Conservation (phyloP, 2,113 vertebrate species). For the Oryzias celebensis region DNA sequence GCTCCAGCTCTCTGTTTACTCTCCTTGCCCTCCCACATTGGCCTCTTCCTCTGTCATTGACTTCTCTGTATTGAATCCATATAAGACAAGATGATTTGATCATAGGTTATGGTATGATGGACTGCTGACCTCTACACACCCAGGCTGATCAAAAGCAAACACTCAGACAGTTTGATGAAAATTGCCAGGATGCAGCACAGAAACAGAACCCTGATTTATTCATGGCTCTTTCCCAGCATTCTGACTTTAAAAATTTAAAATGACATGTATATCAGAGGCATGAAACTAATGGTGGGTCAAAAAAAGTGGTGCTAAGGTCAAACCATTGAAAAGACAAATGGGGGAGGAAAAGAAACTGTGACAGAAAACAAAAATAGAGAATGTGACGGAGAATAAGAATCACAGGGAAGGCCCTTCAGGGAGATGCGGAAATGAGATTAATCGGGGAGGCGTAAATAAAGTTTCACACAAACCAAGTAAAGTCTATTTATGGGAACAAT, state of each 20-base stretch:
- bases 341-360: slow-evolving; percentile 11
- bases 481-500: slow-evolving; percentile 63
- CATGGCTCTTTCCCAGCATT: too few relatives aligned
- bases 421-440: slow-evolving; percentile 55
- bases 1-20: neutral
- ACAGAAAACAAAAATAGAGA: slow-evolving; percentile 34
- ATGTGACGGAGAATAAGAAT: slow-evolving; percentile 18
- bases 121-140: neutral
- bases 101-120: slow-evolving; percentile 9
- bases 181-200: too few relatives aligned
- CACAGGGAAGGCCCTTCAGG: slow-evolving; percentile 32
- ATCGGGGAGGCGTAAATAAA: slow-evolving; percentile 48
- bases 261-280: too few relatives aligned
- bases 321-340: slow-evolving; percentile 13
- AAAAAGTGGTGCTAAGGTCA: slow-evolving; percentile 21
- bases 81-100: slow-evolving; percentile 29
- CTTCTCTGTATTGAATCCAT: slow-evolving; percentile 8
- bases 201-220: too few relatives aligned
- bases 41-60: neutral
- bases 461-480: slow-evolving; percentile 61
- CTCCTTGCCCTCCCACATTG: neutral
- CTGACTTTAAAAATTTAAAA: too few relatives aligned
- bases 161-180: too few relatives aligned
- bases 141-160: neutral
- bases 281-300: neutral